Conservation (phyloP, 2,888 invertebrate genomes). For the Limenitis arthemis region DNA sequence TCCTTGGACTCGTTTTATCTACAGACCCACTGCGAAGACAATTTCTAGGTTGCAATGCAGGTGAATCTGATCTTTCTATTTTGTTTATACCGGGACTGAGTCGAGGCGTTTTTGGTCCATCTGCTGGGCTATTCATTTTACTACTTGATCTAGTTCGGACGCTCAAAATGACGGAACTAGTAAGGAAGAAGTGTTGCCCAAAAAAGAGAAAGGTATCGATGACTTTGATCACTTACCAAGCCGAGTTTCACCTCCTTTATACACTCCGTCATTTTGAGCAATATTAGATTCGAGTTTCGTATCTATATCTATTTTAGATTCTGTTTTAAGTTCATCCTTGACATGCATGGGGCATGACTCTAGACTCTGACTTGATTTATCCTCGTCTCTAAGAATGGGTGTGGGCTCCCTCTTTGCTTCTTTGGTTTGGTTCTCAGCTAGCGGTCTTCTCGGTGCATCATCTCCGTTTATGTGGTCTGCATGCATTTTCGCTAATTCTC, state of each 20-base stretch:
- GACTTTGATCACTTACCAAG: constrained; percentile 78
- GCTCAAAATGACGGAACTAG: no score
- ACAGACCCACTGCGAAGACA: constrained; percentile 50
- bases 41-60: constrained; percentile 44
- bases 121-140: constrained; percentile 78
- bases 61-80: constrained; percentile 48
- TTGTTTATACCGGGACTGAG: constrained; percentile 54
- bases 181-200: constrained; percentile 28
- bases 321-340: constrained; percentile 21
- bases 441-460: constrained; percentile 39
- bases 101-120: constrained; percentile 58
- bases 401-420: constrained; percentile 49
- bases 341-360: constrained; percentile 18
- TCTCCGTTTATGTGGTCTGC: constrained; percentile 58
- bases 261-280: constrained; percentile 60
- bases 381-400: constrained; percentile 37
- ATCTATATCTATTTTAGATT: constrained; percentile 21
- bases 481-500: constrained; percentile 78
- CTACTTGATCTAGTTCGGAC: constrained; percentile 78
- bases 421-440: constrained; percentile 29
- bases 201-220: constrained; percentile 39
- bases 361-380: constrained; percentile 24
- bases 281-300: constrained; percentile 26
- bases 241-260: constrained; percentile 80
- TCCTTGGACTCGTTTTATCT: constrained; percentile 50